Evolutionary conservation across 1,140 invertebrate species (phyloP), one percentile per base, ranked within the genome.

Genomic region (Himalopsyche phryganea): DNA sequence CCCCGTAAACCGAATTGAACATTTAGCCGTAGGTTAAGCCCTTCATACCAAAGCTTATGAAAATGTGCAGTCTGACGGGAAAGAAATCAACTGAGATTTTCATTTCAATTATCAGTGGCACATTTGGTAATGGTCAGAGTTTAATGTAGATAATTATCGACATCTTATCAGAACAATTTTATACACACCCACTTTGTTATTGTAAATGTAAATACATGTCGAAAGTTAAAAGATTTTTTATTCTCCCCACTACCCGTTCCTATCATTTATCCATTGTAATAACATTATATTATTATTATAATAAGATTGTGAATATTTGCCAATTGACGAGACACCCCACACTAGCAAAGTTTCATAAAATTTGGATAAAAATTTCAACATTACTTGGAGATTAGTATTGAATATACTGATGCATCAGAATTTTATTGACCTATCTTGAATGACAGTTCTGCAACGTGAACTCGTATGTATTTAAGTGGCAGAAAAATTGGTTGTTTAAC

Each of bases 161-260:
- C 57, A 64, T 60, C 62, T 50, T 63, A 63, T 55, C 61, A 63
- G 56, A 63, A 64, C 59, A 63, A 66, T 75, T 73, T 78, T 76
- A 77, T 78, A 75, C 75, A 78, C 75, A 78, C 73, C 74, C 72
- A 71, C 75, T 76, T 78, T 77, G 75, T 78, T 78, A 73, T 77
- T 75, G 75, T 77, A 69, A 76, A 77, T 78, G 74, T 78, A 78
- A 78, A 78, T 78, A 78, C 75, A 78, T 78, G 67, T 81, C 74
- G 66, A 81, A 69, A 58, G 80, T 79, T 63, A 72, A 70, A 54
- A 35, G 3, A 2, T 53, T 42, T 60, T 48, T 60, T 40, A 50
- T 50, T 50, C 36, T 40, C 11, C 33, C 33, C 15, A 15, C 5
- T 5, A 40, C n/a, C 38, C 11, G n/a, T 40, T 15, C 38, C 36